Base-by-base conservation (phyloP, 1,140 invertebrate species). In the Drosophila setifemur region DNA sequence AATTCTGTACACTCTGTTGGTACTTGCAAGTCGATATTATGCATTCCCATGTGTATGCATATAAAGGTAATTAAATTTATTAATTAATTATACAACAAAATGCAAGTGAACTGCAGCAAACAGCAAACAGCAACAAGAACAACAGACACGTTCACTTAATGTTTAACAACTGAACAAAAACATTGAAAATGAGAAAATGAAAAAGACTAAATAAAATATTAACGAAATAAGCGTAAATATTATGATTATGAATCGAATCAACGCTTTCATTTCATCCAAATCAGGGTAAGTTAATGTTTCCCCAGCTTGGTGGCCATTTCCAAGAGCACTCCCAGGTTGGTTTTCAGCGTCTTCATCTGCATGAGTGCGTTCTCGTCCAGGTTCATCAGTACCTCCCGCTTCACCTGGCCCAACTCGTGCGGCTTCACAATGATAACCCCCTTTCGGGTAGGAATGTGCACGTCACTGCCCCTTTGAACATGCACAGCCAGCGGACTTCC, bases 401-500 rank as follows among this genome's bases (percentile, higher is more conserved):
- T 58, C 9, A 88, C 23, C 16, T 67, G 40, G 1, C 14, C 37
- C 1, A 88, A 18, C 9, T 74, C 72, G 14, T 53, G 48, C 0
- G 89, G 73, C n/a, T 83, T 67, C 45, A 88, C 35, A 1, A 63
- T 82, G 4, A 90, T 60, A 0, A 89, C 72, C 0, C 93, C 93
- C 83, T 92, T 90, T 1, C 70, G 50, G 11, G 93, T 71, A 18
- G 93, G 93, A 14, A 93, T 93, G 78, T 92, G 93, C 1, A 93
- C 89, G 58, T 93, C 93, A 1, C 91, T 92, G 40, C 69, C 91
- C 11, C 75, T 60, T 6, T 55, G 60, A 0, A 40, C 23, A 19
- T 81, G 79, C 0, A 93, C 91, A 18, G 93, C 88, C 2, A 94
- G 69, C 0, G 93, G 93, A 68, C 93, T 93, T 14, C 93, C 93